phyloP scores from a whole-genome alignment of 2,888 invertebrate species.

The Cantharis rustica region DNA sequence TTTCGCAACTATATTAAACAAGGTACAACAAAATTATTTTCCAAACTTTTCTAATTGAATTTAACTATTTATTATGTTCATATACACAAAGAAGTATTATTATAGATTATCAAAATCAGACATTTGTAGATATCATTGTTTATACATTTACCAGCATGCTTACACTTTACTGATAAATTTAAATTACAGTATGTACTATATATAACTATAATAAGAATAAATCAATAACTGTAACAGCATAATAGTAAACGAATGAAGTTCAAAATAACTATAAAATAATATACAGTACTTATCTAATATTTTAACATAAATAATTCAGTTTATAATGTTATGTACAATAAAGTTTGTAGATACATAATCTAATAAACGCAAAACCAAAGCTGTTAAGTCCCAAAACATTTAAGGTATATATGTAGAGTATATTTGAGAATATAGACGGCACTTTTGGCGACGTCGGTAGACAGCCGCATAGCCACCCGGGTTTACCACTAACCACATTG shows the following conservation, averaged over 20 bases:
- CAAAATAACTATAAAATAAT: not conserved
- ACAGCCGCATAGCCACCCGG: constrained; percentile 38
- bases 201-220: too few species aligned
- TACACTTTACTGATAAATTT: too few species aligned
- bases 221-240: not conserved
- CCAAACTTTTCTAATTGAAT: not conserved
- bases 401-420: not conserved
- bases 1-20: constrained; percentile 33
- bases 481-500: constrained; percentile 48
- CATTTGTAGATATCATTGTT: too few species aligned
- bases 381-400: constrained; percentile 2
- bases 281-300: not conserved
- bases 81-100: not conserved
- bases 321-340: not conserved
- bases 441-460: constrained; percentile 34
- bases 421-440: constrained; percentile 1
- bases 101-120: too few species aligned
- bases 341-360: not conserved
- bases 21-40: constrained; percentile 11
- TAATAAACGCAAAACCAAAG: constrained; percentile 1
- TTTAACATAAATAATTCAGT: not conserved
- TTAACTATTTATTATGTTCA: not conserved
- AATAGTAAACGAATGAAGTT: not conserved
- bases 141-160: too few species aligned
- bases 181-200: too few species aligned